Evolutionary conservation across 1,140 invertebrate genomes (phyloP), one percentile per base, ranked within the genome.

Genomic region (Mesaphorura yosii): DNA sequence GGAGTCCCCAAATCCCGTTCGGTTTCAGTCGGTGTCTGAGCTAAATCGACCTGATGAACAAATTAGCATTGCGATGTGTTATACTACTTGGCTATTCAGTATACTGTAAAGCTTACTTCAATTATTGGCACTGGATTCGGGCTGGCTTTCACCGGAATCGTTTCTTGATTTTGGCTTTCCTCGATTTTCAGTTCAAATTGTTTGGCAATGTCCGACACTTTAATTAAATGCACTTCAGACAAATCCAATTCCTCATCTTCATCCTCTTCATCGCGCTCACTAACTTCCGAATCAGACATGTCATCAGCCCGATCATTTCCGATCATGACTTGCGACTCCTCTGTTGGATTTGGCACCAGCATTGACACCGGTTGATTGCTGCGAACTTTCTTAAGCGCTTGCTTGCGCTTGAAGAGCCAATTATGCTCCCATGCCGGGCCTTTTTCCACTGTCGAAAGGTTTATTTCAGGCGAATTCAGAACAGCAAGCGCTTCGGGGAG

Each of bases 331-430:
- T 46, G 23, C 7, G 20, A 4, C 5, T 48, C 46, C 6, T 31
- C 25, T 34, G 28, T 31, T n/a, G 46, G 46, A 48, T 48, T 48
- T 22, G 46, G 46, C 5, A 48, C 28, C 5, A 34, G 23, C 46
- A 48, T 48, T 6, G 26, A 6, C 5, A 48, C 46, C 25, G 29
- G 14, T 6, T 14, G 12, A 20, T 14, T n/a, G 17, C 20, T 7
- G 15, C 29, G 3, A 14, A 19, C 19, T n/a, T 22, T 29, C 4
- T 26, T 20, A 23, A 46, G 7, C n/a, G 20, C 46, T 26, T 48
- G 31, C 22, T 23, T 48, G 17, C 20, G 5, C 15, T 31, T 37
- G 20, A 48, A 48, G 3, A 48, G 19, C 27, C 26, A 48, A 34
- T 48, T 48, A 3, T 48, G 25, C 23, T 48, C 46, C 46, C 46